Conservation (phyloP, 2,888 invertebrate species). For the Strigamia crassipes region DNA sequence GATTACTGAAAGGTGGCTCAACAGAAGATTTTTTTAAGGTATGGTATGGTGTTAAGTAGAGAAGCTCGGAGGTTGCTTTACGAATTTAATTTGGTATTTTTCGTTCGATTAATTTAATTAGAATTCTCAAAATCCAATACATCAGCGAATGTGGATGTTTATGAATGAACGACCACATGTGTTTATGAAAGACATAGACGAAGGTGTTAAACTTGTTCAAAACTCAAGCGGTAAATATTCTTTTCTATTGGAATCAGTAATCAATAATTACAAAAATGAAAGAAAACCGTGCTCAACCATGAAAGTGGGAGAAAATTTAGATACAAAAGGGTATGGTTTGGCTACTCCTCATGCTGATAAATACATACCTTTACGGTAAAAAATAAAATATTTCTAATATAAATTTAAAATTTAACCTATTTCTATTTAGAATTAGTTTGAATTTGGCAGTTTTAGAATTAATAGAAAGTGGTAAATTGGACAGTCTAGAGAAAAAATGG, state of each 20-base stretch:
- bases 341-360: slow-evolving; percentile 70
- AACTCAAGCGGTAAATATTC: slow-evolving; percentile 78
- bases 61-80: too few relatives aligned
- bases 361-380: not conserved
- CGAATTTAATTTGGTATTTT: slow-evolving; percentile 44
- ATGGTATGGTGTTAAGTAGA: slow-evolving; percentile 51
- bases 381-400: not conserved
- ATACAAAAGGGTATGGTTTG: slow-evolving; percentile 90
- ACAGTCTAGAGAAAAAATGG: slow-evolving; percentile 92
- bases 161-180: slow-evolving; percentile 86
- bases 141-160: slow-evolving; percentile 91
- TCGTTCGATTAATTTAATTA: slow-evolving; percentile 62
- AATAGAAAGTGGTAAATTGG: slow-evolving; percentile 88
- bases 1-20: slow-evolving; percentile 76
- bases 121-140: slow-evolving; percentile 83
- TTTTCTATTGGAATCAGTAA: slow-evolving; percentile 66
- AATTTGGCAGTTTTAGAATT: slow-evolving; percentile 89
- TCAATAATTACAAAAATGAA: slow-evolving; percentile 83
- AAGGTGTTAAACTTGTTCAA: slow-evolving; percentile 78
- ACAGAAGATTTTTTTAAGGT: slow-evolving; percentile 88
- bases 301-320: slow-evolving; percentile 85
- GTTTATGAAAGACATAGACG: slow-evolving; percentile 78
- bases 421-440: slow-evolving; percentile 78
- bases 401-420: not conserved
- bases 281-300: slow-evolving; percentile 92